Evolutionary conservation across 35 echinoderm and acorn worm genomes (phyloP).

Genomic region (Antedon bifida): DNA sequence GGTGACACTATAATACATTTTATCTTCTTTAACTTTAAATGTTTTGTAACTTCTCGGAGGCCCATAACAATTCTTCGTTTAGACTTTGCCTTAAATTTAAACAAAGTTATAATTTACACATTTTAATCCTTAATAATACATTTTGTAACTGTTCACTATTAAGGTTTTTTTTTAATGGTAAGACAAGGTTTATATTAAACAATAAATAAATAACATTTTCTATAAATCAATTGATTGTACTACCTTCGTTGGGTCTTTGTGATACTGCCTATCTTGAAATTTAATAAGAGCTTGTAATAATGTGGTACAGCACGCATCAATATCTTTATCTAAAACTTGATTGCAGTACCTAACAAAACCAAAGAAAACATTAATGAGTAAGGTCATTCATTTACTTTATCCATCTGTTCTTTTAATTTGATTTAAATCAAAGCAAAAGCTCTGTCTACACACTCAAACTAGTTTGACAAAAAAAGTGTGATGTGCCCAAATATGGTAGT

Average conservation of each 20-base stretch:
- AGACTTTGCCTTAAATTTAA: constrained; percentile 57
- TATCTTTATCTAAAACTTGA: constrained; percentile 86
- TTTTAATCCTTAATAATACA: neutral
- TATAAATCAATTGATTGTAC: too few relatives aligned
- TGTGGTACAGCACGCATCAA: constrained; percentile 91
- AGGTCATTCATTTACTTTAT: too few relatives aligned
- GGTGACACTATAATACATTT: constrained; percentile 82
- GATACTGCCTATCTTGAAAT: constrained; percentile 98
- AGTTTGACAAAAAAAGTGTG: too few relatives aligned
- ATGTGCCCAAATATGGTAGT: too few relatives aligned
- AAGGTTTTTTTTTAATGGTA: too few relatives aligned
- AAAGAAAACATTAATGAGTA: neutral
- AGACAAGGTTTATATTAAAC: too few relatives aligned
- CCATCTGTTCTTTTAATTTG: too few relatives aligned
- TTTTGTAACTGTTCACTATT: too few relatives aligned
- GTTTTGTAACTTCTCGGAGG: constrained; percentile 87
- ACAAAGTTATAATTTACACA: neutral
- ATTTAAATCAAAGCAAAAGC: too few relatives aligned
- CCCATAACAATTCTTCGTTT: constrained; percentile 97
- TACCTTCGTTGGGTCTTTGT: constrained; percentile 95
- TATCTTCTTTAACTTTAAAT: constrained; percentile 86
- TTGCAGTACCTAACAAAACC: constrained; percentile 67
- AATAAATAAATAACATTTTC: too few relatives aligned
- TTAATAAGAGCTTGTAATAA: constrained; percentile 67
- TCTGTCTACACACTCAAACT: too few relatives aligned